These are phyloP conservation scores for Drosophila pachea DNA, from an alignment of 1,140 invertebrate genomes.

Conservation along the genomic window DNA sequence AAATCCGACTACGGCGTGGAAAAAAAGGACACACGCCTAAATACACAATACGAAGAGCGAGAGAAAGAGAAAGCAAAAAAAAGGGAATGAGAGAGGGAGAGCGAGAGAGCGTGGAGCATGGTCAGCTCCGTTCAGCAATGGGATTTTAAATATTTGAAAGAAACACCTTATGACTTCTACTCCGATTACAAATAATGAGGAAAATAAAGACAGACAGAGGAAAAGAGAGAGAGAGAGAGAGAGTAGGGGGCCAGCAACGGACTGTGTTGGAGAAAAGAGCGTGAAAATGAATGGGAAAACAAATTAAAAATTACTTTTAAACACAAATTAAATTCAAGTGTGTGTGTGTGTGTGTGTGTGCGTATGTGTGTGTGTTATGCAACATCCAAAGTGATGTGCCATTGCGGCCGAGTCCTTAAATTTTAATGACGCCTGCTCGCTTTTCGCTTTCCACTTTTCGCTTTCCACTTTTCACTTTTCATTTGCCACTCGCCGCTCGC, in stretches of 20 bases:
- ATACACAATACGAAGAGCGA: conserved; percentile 9
- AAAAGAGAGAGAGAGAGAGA: too few species aligned
- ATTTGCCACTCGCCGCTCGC: neutral
- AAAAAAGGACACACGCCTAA: conserved; percentile 19
- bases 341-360: too few species aligned
- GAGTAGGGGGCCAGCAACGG: too few species aligned
- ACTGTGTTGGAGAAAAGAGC: too few species aligned
- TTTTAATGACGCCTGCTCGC: conserved; percentile 37
- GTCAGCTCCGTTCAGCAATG: too few species aligned
- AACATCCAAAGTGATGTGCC: conserved; percentile 3
- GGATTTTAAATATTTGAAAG: too few species aligned
- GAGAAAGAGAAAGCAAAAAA: conserved; percentile 14
- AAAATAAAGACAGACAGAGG: too few species aligned
- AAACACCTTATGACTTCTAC: too few species aligned
- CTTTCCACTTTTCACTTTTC: conserved; percentile 35
- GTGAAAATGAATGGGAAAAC: conserved; percentile 43
- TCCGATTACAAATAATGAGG: too few species aligned
- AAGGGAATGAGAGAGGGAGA: conserved; percentile 17
- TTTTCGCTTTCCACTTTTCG: conserved; percentile 27
- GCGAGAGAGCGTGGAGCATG: neutral
- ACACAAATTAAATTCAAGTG: conserved; percentile 59
- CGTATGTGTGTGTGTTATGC: too few species aligned
- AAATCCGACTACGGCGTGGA: conserved; percentile 37
- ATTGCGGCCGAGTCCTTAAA: conserved; percentile 12
- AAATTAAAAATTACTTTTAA: conserved; percentile 66